Percentiles rank a stretch among this genome's conserved stretches.
Evolutionary conservation across 2,113 vertebrate genomes (phyloP).

Genomic region (Dipodomys stephensi): DNA sequence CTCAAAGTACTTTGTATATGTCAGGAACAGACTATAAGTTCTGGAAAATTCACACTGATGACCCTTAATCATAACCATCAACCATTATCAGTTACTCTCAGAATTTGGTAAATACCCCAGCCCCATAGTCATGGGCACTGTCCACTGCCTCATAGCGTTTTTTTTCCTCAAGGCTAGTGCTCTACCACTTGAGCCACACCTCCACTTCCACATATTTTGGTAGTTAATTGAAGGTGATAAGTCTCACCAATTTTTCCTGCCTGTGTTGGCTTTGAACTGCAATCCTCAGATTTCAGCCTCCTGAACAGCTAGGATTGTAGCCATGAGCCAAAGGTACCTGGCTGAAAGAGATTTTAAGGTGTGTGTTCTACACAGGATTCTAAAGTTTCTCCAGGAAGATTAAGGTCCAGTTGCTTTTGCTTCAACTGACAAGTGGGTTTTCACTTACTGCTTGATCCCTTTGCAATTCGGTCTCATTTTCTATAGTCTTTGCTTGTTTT

Average conservation of each 20-base stretch:
- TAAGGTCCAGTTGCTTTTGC: constrained; percentile 8
- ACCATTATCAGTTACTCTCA: not conserved
- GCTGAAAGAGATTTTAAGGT: not conserved
- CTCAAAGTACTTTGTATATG: not conserved
- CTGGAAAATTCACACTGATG: not conserved
- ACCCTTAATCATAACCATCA: not conserved
- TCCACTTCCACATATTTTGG: too few relatives aligned
- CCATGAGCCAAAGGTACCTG: too few relatives aligned
- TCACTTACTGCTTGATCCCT: not conserved
- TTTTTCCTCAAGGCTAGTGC: too few relatives aligned
- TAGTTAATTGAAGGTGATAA: too few relatives aligned
- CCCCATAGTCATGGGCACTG: not conserved
- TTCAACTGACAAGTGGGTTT: not conserved
- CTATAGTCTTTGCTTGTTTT: not conserved
- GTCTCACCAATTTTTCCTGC: too few relatives aligned
- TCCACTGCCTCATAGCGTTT: not conserved
- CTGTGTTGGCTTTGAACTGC: too few relatives aligned
- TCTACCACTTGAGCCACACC: too few relatives aligned
- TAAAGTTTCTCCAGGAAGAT: constrained; percentile 37
- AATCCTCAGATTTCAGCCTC: too few relatives aligned
- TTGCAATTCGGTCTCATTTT: constrained; percentile 17
- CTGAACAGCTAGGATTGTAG: too few relatives aligned
- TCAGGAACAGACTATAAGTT: not conserved
- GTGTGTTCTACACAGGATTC: not conserved
- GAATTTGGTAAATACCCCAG: not conserved